These are phyloP conservation scores for Helicolenus hilgendorfi DNA, from an alignment of 2,797 vertebrate genomes.

Conservation along the genomic window DNA sequence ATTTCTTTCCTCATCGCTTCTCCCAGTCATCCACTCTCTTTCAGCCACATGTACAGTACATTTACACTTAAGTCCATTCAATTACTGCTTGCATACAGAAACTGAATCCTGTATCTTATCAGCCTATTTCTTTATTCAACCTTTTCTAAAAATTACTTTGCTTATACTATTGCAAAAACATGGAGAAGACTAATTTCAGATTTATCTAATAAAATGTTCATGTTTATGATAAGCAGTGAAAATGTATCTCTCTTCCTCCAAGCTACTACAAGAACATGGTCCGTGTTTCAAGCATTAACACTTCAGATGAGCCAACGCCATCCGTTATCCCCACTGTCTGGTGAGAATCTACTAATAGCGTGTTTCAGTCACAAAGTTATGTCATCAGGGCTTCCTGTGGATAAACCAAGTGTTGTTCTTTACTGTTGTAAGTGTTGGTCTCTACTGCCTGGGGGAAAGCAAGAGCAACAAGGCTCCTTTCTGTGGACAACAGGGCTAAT, in stretches of 20 bases:
- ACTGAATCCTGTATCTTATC: not conserved
- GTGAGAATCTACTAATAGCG: conserved; percentile 68
- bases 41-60: conserved; percentile 26
- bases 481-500: not conserved
- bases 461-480: conserved; percentile 1
- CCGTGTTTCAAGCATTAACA: conserved; percentile 61
- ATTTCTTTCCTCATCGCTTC: conserved; percentile 31
- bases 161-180: not conserved
- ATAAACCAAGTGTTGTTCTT: conserved; percentile 49
- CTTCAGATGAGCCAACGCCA: conserved; percentile 50
- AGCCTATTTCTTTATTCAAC: not conserved
- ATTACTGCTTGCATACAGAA: not conserved
- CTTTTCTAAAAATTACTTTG: not conserved
- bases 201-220: not conserved
- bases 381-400: conserved; percentile 71
- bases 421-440: conserved; percentile 43
- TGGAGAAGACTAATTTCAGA: not conserved
- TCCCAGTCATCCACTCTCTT: conserved; percentile 36
- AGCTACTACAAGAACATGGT: conserved; percentile 42
- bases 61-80: not conserved
- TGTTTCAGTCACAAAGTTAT: conserved; percentile 69
- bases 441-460: conserved; percentile 12
- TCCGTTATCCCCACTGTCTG: conserved; percentile 60
- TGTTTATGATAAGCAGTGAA: not conserved
- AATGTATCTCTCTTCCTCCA: conserved; percentile 5